A percentile compares a stretch with the other conserved stretches of the same genome.
These are phyloP conservation scores for Idaea aversata DNA, from an alignment of 2,888 invertebrate species.

Conservation along the genomic window DNA sequence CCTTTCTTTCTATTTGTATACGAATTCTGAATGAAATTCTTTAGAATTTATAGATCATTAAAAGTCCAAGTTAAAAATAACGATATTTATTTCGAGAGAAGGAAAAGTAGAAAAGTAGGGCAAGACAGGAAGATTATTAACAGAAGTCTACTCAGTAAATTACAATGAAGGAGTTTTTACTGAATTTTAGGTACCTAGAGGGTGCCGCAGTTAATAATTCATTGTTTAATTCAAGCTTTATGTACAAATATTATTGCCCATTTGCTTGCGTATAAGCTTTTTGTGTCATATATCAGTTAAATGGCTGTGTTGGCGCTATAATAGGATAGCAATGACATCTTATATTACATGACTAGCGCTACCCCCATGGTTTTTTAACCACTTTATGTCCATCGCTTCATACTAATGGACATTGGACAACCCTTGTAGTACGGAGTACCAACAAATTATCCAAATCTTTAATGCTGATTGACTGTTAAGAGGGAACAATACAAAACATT, in stretches of 20 bases:
- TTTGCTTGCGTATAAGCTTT: too few species aligned
- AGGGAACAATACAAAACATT: too few species aligned
- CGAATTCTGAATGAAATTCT: neutral
- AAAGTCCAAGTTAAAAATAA: neutral
- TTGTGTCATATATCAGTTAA: too few species aligned
- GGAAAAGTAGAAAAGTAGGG: neutral
- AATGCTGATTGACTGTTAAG: too few species aligned
- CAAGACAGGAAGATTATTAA: neutral
- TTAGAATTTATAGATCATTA: neutral
- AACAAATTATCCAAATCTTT: too few species aligned
- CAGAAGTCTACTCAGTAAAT: neutral
- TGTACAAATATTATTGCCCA: neutral
- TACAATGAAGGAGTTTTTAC: neutral
- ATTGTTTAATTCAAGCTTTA: neutral
- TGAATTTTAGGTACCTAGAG: neutral
- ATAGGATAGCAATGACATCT: too few species aligned
- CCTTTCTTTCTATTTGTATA: neutral
- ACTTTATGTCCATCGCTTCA: too few species aligned
- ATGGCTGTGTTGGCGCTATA: too few species aligned
- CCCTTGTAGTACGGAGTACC: too few species aligned
- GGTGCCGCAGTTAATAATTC: neutral
- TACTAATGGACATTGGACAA: too few species aligned
- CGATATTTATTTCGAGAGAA: neutral
- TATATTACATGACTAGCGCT: too few species aligned
- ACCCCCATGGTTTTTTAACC: too few species aligned